Conservation (phyloP, 2,113 vertebrate genomes). For the Takifugu bimaculatus region DNA sequence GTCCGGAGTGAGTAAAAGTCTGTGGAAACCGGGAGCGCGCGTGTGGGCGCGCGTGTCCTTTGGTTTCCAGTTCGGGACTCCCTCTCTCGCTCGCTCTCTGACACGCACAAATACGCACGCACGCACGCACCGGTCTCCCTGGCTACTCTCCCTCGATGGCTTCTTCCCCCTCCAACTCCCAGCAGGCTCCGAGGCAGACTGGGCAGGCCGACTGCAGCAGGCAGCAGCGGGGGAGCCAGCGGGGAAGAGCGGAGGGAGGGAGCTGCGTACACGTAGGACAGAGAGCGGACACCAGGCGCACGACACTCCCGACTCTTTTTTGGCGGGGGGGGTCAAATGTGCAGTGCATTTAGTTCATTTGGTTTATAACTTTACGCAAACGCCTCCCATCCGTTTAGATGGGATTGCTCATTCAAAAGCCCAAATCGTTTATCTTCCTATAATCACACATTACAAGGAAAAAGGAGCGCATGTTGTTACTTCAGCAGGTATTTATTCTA, state of each 20-base stretch:
- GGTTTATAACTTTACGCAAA: too few species aligned
- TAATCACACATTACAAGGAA: too few species aligned
- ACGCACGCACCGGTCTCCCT: not conserved
- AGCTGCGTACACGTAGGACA: slow-evolving; percentile 4
- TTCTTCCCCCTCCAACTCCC: slow-evolving; percentile 38
- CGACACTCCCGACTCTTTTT: slow-evolving; percentile 29
- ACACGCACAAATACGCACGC: not conserved
- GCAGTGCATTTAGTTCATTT: not conserved
- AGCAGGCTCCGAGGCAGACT: slow-evolving; percentile 51
- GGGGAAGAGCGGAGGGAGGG: slow-evolving; percentile 55
- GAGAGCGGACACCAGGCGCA: slow-evolving; percentile 42
- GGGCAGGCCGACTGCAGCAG: slow-evolving; percentile 54
- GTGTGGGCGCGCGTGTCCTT: not conserved
- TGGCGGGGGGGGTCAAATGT: not conserved
- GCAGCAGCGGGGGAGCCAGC: slow-evolving; percentile 55
- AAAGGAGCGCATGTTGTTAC: too few species aligned
- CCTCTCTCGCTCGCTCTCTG: not conserved
- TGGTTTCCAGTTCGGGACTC: slow-evolving; percentile 36
- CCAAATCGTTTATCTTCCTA: too few species aligned
- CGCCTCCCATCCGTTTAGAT: too few species aligned
- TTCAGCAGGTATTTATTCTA: too few species aligned
- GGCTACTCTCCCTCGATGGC: slow-evolving; percentile 39
- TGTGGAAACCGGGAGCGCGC: not conserved
- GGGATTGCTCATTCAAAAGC: too few species aligned
- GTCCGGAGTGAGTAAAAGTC: not conserved